These are phyloP conservation scores for Papilio dardanus DNA, from an alignment of 1,140 invertebrate species.

Conservation along the genomic window DNA sequence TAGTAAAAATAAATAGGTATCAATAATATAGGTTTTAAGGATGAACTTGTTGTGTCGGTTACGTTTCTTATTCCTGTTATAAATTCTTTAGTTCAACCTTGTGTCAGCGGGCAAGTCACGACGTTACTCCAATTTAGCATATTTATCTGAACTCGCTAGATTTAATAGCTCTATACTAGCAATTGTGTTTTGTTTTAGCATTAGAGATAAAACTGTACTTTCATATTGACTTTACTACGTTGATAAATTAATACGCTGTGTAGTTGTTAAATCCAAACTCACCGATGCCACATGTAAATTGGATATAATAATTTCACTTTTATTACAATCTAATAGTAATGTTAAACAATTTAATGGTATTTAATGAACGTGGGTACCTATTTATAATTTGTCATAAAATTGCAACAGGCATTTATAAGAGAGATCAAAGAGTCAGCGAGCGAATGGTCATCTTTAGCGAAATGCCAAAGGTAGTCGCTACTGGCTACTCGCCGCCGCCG, in stretches of 20 bases:
- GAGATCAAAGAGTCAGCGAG: constrained; percentile 69
- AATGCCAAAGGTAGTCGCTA: constrained; percentile 66
- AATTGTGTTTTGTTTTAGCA: constrained; percentile 25
- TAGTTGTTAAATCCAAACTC: not conserved
- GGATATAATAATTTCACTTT: constrained; percentile 55
- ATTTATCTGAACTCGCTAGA: constrained; percentile 24
- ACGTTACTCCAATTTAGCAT: constrained; percentile 32
- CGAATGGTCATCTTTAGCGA: constrained; percentile 67
- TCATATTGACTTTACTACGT: not conserved
- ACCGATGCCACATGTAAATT: constrained; percentile 9
- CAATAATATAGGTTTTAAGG: constrained; percentile 13
- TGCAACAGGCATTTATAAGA: constrained; percentile 58
- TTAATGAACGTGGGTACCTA: constrained; percentile 25
- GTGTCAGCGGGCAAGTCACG: constrained; percentile 30
- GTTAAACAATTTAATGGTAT: constrained; percentile 36
- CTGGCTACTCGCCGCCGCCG: no score
- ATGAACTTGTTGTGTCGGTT: constrained; percentile 12
- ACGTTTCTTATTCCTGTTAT: constrained; percentile 25
- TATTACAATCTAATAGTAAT: constrained; percentile 47
- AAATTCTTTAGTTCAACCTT: constrained; percentile 33
- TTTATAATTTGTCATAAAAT: constrained; percentile 67
- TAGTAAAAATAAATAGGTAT: not conserved
- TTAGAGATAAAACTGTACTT: not conserved
- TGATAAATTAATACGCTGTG: not conserved
- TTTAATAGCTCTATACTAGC: constrained; percentile 19